phyloP scores from a whole-genome alignment of 1,140 invertebrate genomes.

The Glomeris maerens region DNA sequence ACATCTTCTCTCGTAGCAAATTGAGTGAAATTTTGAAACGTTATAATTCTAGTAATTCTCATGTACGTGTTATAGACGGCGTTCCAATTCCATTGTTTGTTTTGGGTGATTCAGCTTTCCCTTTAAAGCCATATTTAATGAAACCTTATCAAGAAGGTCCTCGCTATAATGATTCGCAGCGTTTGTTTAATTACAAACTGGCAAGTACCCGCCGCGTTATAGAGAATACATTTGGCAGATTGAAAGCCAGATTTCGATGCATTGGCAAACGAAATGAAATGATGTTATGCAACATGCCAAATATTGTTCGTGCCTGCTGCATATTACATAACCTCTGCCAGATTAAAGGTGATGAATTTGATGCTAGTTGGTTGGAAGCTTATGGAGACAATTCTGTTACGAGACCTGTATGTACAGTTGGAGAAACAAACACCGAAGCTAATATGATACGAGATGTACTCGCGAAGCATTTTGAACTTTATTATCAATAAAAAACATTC shows the following conservation, averaged over 20 bases:
- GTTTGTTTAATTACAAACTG: neutral
- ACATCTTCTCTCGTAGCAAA: too few species aligned
- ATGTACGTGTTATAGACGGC: too few species aligned
- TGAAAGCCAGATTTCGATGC: neutral
- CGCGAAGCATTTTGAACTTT: neutral
- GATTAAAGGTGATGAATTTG: neutral
- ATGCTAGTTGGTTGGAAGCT: neutral
- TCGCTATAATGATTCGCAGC: neutral
- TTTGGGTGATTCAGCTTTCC: conserved; percentile 1
- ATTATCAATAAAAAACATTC: too few species aligned
- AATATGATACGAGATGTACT: neutral
- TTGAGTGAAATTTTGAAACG: too few species aligned
- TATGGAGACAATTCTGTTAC: neutral
- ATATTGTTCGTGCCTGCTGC: neutral
- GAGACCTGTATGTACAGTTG: neutral
- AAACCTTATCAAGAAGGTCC: neutral
- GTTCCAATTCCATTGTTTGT: too few species aligned
- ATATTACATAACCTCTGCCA: neutral
- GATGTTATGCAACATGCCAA: neutral
- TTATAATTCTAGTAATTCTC: too few species aligned
- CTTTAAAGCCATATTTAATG: neutral
- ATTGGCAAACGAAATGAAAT: neutral
- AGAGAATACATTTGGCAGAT: neutral
- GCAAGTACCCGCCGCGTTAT: neutral
- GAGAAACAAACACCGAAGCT: neutral